These are phyloP conservation scores for Takifugu flavidus DNA, from an alignment of 2,113 vertebrate species.

Conservation along the genomic window DNA sequence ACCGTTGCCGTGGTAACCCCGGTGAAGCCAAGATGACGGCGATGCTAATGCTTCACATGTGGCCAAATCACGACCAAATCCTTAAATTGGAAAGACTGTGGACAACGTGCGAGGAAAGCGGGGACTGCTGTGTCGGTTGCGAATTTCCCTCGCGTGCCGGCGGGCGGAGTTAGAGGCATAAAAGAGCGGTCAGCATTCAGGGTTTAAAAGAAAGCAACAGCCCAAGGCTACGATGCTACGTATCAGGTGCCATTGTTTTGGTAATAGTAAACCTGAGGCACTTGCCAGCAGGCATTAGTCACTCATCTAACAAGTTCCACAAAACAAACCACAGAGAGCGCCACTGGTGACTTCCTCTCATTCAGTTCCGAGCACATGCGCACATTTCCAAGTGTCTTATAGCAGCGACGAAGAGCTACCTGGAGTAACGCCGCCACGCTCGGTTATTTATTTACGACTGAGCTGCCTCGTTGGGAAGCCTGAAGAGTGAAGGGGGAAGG, in stretches of 20 bases:
- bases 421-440: conserved; percentile 44
- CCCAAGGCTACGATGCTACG: conserved; percentile 50
- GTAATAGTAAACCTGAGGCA: conserved; percentile 71
- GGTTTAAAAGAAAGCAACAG: conserved; percentile 62
- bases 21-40: conserved; percentile 7
- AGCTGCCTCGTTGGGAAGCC: conserved; percentile 34
- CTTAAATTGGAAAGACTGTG: conserved; percentile 38
- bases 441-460: conserved; percentile 41
- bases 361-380: conserved; percentile 58
- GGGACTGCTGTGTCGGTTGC: conserved; percentile 40
- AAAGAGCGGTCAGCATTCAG: conserved; percentile 62
- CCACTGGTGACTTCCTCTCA: conserved; percentile 62
- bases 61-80: neutral
- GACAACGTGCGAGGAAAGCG: conserved; percentile 42
- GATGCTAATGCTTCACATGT: neutral
- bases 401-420: conserved; percentile 37
- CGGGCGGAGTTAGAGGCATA: conserved; percentile 36
- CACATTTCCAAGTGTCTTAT: conserved; percentile 45
- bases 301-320: conserved; percentile 70
- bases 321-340: conserved; percentile 68
- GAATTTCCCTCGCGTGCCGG: conserved; percentile 56
- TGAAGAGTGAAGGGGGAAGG: conserved; percentile 19
- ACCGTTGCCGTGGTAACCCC: conserved; percentile 15
- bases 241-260: conserved; percentile 70
- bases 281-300: conserved; percentile 70